Conservation (phyloP, 2,888 invertebrate species). For the Seira ritae region DNA sequence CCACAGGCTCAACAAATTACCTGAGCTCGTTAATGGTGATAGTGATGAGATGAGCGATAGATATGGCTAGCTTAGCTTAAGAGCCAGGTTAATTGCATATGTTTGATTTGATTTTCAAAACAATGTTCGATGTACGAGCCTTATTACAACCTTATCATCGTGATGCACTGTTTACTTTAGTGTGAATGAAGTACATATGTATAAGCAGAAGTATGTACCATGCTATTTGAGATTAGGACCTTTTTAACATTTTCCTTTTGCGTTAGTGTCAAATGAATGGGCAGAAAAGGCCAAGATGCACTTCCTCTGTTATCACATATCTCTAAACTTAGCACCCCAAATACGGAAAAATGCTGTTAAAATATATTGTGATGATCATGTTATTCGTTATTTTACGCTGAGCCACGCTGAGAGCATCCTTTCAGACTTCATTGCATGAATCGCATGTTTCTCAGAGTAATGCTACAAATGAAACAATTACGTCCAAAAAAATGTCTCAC, state of each 20-base stretch:
- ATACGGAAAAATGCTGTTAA: neutral
- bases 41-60: neutral
- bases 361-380: neutral
- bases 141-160: neutral
- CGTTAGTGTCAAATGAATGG: neutral
- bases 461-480: conserved; percentile 3
- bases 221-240: neutral
- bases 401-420: too few species aligned
- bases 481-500: neutral
- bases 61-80: neutral
- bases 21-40: neutral
- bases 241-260: neutral
- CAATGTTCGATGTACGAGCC: neutral
- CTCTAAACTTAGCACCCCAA: neutral
- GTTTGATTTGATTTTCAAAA: neutral
- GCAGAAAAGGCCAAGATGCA: conserved; percentile 4
- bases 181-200: neutral
- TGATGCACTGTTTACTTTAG: neutral
- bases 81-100: neutral
- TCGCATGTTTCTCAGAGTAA: neutral
- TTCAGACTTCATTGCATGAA: neutral
- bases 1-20: too few species aligned
- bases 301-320: conserved; percentile 10
- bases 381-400: neutral
- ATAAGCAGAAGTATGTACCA: neutral